These are phyloP conservation scores for Corythucha ciliata DNA, from an alignment of 2,888 invertebrate species.

Conservation along the genomic window DNA sequence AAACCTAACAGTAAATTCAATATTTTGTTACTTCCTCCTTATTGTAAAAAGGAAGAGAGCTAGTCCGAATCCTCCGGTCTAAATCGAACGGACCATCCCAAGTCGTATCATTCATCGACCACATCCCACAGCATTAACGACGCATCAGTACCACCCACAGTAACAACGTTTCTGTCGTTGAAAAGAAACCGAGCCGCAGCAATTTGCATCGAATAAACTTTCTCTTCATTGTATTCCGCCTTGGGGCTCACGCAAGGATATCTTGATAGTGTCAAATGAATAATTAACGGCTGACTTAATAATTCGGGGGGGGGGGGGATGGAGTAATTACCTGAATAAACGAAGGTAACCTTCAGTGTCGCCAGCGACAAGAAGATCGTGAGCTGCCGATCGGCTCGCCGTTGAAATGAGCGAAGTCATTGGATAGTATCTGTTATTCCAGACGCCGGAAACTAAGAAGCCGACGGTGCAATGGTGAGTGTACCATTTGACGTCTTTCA, in stretches of 20 bases:
- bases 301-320: not conserved
- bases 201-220: slow-evolving; percentile 75
- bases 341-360: slow-evolving; percentile 83
- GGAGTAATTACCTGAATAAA: slow-evolving; percentile 57
- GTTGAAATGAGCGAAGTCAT: slow-evolving; percentile 73
- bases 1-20: too few species aligned
- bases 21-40: too few species aligned
- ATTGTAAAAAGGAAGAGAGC: too few species aligned
- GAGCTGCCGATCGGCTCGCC: slow-evolving; percentile 70
- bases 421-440: slow-evolving; percentile 83
- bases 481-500: slow-evolving; percentile 86
- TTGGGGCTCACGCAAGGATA: slow-evolving; percentile 79
- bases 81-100: slow-evolving; percentile 15
- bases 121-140: slow-evolving; percentile 86
- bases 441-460: slow-evolving; percentile 71
- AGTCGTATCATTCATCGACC: slow-evolving; percentile 56
- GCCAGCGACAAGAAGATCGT: slow-evolving; percentile 73
- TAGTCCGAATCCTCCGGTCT: too few species aligned
- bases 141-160: slow-evolving; percentile 79
- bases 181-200: slow-evolving; percentile 72
- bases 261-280: slow-evolving; percentile 42
- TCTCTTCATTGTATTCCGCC: slow-evolving; percentile 79
- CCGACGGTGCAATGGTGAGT: slow-evolving; percentile 80
- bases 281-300: not conserved
- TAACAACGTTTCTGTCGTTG: slow-evolving; percentile 76